A percentile compares a stretch with the other conserved stretches of the same genome.
phyloP scores from a whole-genome alignment of 2,888 invertebrate species.

The Hydroisotoma schaefferi region DNA sequence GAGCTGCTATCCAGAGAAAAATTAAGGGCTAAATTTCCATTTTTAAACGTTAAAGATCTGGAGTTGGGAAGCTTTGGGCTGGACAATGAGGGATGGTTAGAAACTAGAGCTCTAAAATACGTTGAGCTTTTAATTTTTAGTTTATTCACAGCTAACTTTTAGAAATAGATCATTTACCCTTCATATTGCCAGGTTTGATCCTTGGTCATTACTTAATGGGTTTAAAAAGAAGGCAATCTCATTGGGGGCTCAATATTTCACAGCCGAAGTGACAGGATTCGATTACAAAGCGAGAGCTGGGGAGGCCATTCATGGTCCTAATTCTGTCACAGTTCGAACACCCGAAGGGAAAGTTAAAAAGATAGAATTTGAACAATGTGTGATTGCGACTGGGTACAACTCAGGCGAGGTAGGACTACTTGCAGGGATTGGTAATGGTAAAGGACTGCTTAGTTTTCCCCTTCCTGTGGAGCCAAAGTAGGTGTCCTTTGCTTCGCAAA shows the following conservation, averaged over 20 bases:
- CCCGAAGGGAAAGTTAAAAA: slow-evolving; percentile 61
- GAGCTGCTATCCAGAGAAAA: slow-evolving; percentile 66
- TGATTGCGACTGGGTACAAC: slow-evolving; percentile 79
- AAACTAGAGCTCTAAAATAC: too few relatives aligned
- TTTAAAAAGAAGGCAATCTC: slow-evolving; percentile 71
- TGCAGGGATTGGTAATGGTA: slow-evolving; percentile 67
- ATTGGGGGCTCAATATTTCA: slow-evolving; percentile 70
- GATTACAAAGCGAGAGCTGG: slow-evolving; percentile 48
- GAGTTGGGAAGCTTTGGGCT: slow-evolving; percentile 72
- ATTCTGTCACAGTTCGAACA: slow-evolving; percentile 52
- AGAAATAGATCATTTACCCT: neutral
- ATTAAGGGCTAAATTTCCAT: slow-evolving; percentile 76
- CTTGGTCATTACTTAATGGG: slow-evolving; percentile 73
- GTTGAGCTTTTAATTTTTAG: neutral
- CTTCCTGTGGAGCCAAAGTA: slow-evolving; percentile 86
- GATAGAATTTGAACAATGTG: slow-evolving; percentile 64
- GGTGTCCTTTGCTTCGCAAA: slow-evolving; percentile 4
- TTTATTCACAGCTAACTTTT: neutral
- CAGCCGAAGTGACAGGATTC: slow-evolving; percentile 73
- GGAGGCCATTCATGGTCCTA: slow-evolving; percentile 15
- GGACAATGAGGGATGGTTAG: slow-evolving; percentile 79
- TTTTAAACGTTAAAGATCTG: slow-evolving; percentile 79
- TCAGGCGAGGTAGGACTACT: slow-evolving; percentile 69
- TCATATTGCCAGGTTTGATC: slow-evolving; percentile 65
- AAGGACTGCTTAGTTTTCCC: slow-evolving; percentile 65